Conservation (phyloP, 2,113 vertebrate species). For the Saguinus imperator region DNA sequence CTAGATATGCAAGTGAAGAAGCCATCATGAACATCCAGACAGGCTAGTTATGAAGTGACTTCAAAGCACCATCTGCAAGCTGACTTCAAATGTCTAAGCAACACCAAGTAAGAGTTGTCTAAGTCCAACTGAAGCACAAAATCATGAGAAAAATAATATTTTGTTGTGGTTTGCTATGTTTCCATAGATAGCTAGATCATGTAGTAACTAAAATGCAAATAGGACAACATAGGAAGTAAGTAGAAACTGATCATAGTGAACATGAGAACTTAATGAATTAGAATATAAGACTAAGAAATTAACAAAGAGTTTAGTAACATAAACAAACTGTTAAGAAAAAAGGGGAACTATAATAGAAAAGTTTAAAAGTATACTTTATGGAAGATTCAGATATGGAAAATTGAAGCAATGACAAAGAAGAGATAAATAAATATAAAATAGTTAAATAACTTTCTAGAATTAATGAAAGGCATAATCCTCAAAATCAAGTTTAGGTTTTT, state of each 20-base stretch:
- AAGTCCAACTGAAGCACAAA: neutral
- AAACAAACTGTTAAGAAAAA: neutral
- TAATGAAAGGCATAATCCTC: neutral
- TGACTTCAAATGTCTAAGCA: neutral
- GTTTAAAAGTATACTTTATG: neutral
- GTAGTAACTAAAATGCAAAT: neutral
- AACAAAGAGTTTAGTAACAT: neutral
- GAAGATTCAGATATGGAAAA: neutral
- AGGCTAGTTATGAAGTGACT: neutral
- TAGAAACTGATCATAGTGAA: neutral
- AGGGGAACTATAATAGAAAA: neutral
- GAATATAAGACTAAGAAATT: neutral
- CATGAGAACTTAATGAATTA: neutral
- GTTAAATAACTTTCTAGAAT: neutral
- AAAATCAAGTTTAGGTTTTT: neutral
- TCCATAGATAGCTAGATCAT: neutral
- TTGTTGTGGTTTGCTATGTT: neutral
- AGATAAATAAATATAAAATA: neutral
- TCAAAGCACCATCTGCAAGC: neutral
- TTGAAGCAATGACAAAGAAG: neutral
- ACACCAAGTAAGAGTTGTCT: too few relatives aligned
- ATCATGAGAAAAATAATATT: neutral
- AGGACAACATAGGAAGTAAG: neutral
- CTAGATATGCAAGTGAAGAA: neutral
- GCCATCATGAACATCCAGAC: neutral